Conservation (phyloP, 1,140 invertebrate genomes). For the Drosophila serrata region DNA sequence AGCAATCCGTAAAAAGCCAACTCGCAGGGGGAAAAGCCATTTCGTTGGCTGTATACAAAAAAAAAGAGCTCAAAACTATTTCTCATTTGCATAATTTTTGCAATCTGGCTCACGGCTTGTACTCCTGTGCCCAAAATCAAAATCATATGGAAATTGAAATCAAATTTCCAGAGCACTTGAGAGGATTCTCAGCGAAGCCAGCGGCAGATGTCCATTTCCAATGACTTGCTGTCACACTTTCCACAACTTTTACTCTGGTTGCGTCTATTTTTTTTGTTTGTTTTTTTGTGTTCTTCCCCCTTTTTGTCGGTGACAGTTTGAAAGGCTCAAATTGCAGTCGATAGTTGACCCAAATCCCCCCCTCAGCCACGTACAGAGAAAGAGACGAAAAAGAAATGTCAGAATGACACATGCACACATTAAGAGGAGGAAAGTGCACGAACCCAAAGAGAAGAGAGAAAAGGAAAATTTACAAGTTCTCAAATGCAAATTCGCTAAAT, state of each 20-base stretch:
- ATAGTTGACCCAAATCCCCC: slow-evolving; percentile 76
- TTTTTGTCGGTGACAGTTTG: slow-evolving; percentile 67
- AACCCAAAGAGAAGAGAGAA: slow-evolving; percentile 1
- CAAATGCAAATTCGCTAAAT: not conserved
- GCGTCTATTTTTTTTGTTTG: not conserved
- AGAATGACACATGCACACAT: slow-evolving; percentile 23
- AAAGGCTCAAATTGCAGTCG: slow-evolving; percentile 72
- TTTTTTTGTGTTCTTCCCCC: not conserved
- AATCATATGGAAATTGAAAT: slow-evolving; percentile 81
- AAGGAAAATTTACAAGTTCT: not conserved
- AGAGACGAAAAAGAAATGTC: slow-evolving; percentile 39
- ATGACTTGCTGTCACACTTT: slow-evolving; percentile 64
- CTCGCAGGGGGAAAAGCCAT: not conserved
- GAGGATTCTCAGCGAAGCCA: slow-evolving; percentile 39
- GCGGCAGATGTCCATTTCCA: slow-evolving; percentile 52
- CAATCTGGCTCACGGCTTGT: not conserved
- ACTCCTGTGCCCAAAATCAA: slow-evolving; percentile 21
- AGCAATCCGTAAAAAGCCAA: slow-evolving; percentile 15
- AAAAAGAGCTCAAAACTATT: slow-evolving; percentile 18
- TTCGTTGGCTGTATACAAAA: slow-evolving; percentile 13
- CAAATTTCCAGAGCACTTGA: slow-evolving; percentile 76
- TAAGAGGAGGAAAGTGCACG: slow-evolving; percentile 11
- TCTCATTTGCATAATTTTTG: slow-evolving; percentile 41
- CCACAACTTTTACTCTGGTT: slow-evolving; percentile 28
- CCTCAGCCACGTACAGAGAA: slow-evolving; percentile 55